These are phyloP conservation scores for Brachylomia viminalis DNA, from an alignment of 2,888 invertebrate genomes.

Conservation along the genomic window DNA sequence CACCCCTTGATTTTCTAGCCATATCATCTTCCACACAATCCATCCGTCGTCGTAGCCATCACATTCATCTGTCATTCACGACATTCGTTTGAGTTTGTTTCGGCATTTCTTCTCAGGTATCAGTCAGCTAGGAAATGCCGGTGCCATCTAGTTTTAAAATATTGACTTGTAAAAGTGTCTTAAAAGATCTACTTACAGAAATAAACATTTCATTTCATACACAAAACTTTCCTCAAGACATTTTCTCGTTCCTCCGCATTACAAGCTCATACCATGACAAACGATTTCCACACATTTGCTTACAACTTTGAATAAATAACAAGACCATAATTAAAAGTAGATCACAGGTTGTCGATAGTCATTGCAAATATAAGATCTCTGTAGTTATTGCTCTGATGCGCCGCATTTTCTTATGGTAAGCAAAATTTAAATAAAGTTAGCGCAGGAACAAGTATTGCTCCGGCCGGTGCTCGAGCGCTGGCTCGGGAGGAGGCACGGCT, in stretches of 20 bases:
- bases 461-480: no score
- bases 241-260: not conserved
- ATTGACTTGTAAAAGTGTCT: no score
- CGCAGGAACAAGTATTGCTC: conserved; percentile 6
- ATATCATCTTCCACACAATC: not conserved
- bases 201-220: no score
- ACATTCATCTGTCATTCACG: no score
- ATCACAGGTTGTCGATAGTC: not conserved
- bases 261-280: not conserved
- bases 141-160: no score
- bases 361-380: not conserved
- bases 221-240: not conserved
- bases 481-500: no score
- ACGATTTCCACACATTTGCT: not conserved
- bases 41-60: not conserved
- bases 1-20: not conserved
- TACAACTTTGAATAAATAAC: not conserved
- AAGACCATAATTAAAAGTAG: not conserved
- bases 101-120: no score
- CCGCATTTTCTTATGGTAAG: conserved; percentile 10
- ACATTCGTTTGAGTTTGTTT: no score
- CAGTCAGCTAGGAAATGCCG: no score
- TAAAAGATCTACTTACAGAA: no score
- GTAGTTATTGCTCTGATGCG: not conserved
- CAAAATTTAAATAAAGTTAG: conserved; percentile 14